These are phyloP conservation scores for Cerceris ruficornis DNA, from an alignment of 2,888 invertebrate species.

Conservation along the genomic window DNA sequence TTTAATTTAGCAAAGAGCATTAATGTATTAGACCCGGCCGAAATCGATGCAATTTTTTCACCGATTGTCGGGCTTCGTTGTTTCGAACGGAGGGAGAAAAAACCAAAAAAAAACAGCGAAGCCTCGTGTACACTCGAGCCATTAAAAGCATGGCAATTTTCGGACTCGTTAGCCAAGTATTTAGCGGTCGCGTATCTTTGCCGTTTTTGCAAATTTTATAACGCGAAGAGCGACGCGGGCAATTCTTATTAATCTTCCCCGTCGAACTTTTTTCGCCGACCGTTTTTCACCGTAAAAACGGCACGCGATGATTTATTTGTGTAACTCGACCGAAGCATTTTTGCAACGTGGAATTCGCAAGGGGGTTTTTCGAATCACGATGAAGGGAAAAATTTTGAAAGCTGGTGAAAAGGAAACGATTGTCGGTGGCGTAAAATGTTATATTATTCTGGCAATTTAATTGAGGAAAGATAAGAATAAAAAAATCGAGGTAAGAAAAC, in stretches of 20 bases:
- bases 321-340: constrained; percentile 2
- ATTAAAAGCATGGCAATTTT: too few species aligned
- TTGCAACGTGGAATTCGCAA: not conserved
- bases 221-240: not conserved
- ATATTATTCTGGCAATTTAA: too few species aligned
- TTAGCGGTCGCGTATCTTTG: not conserved
- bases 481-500: too few species aligned
- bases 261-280: constrained; percentile 15
- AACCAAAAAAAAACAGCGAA: not conserved
- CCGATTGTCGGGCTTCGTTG: not conserved
- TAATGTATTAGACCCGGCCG: constrained; percentile 19
- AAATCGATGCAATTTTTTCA: not conserved
- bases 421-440: too few species aligned
- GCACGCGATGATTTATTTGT: constrained; percentile 17
- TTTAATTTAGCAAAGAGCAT: constrained; percentile 23
- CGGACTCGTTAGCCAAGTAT: not conserved
- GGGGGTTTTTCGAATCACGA: too few species aligned
- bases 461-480: too few species aligned
- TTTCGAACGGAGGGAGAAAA: too few species aligned
- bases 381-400: not conserved
- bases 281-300: constrained; percentile 25
- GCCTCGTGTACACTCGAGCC: too few species aligned
- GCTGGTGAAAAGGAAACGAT: too few species aligned
- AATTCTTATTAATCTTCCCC: constrained; percentile 17
- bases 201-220: constrained; percentile 8